Percentiles rank a stretch among this genome's conserved stretches.
phyloP scores from a whole-genome alignment of 1,140 invertebrate species.

The Proctacanthus coquilletti region DNA sequence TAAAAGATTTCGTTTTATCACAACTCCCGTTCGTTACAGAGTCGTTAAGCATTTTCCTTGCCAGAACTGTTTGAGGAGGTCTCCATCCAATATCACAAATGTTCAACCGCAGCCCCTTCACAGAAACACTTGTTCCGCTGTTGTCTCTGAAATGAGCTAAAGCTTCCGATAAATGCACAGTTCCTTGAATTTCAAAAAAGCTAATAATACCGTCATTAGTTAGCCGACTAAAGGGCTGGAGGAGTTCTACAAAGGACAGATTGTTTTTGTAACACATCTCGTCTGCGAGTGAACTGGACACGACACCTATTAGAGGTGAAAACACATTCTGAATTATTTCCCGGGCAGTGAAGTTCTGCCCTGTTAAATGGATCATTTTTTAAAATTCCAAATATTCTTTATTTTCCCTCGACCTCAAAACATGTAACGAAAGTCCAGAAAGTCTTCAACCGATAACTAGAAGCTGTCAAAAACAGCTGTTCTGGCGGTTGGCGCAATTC shows the following conservation, averaged over 20 bases:
- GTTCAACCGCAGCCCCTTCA: conserved; percentile 67
- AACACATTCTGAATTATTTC: conserved; percentile 84
- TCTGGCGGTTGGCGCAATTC: too few relatives aligned
- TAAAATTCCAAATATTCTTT: not conserved
- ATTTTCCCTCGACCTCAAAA: too few relatives aligned
- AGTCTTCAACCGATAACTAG: too few relatives aligned
- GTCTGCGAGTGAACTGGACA: conserved; percentile 68
- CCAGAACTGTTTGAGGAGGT: conserved; percentile 66
- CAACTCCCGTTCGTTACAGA: conserved; percentile 58
- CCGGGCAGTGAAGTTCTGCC: conserved; percentile 40
- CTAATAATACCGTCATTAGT: conserved; percentile 50
- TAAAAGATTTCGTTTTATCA: conserved; percentile 41
- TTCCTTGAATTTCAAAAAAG: not conserved
- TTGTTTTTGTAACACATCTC: conserved; percentile 78
- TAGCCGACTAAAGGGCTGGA: conserved; percentile 77
- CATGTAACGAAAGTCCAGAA: too few relatives aligned
- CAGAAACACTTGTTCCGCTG: conserved; percentile 47
- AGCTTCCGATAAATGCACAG: conserved; percentile 2
- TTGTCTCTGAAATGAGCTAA: conserved; percentile 71
- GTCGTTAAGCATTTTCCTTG: conserved; percentile 74
- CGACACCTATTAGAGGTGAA: conserved; percentile 72
- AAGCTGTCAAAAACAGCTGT: too few relatives aligned
- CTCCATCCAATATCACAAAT: conserved; percentile 66
- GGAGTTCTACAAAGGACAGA: conserved; percentile 71
- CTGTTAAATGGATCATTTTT: conserved; percentile 28